Conservation (phyloP, 2,797 vertebrate genomes). For the Remorina albescens region DNA sequence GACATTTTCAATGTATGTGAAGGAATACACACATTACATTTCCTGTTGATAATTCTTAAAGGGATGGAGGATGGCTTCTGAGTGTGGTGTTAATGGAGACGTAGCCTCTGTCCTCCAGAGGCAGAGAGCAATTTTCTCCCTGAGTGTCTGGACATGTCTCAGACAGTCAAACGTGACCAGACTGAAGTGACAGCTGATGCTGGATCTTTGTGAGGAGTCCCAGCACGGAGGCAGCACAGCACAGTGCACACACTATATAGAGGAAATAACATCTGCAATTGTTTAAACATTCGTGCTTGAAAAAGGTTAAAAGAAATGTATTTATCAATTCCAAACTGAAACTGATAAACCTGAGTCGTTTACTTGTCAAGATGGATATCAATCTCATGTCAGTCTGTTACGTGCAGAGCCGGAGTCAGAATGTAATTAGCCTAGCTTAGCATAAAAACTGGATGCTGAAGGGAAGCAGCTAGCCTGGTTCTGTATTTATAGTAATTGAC, state of each 20-base stretch:
- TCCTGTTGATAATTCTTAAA: background rate
- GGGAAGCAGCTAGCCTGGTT: background rate
- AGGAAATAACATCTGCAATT: background rate
- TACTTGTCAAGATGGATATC: background rate
- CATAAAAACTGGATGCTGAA: background rate
- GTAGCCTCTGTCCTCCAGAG: conserved; percentile 28
- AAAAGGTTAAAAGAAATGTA: background rate
- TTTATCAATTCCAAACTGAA: no score
- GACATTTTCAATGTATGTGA: background rate
- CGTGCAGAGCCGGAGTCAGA: background rate
- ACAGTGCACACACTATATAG: background rate
- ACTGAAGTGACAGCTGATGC: conserved; percentile 68
- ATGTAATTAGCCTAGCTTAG: background rate
- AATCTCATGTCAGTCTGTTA: background rate
- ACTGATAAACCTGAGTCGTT: background rate
- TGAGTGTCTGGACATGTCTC: conserved; percentile 61
- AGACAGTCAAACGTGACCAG: conserved; percentile 79
- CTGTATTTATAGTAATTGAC: background rate
- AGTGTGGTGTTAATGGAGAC: conserved; percentile 9
- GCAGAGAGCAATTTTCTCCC: conserved; percentile 20
- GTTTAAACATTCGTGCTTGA: background rate
- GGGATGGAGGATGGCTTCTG: background rate
- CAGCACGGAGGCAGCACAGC: conserved; percentile 1
- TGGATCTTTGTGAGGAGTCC: conserved; percentile 16
- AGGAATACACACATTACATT: background rate